phyloP scores from a whole-genome alignment of 2,888 invertebrate genomes.

The Phortica okadai region DNA sequence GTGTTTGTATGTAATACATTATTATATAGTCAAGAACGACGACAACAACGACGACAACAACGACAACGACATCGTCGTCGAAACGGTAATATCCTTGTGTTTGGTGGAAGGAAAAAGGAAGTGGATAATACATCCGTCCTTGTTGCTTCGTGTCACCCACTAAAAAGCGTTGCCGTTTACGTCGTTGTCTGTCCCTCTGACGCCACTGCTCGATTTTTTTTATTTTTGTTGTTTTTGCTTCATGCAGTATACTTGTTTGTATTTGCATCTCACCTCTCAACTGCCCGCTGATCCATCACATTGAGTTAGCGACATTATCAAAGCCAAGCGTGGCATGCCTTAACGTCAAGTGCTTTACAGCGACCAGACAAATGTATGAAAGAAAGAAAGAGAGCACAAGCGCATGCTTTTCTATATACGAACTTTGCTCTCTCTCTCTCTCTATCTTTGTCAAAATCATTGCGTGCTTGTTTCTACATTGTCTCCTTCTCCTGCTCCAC shows the following conservation, averaged over 20 bases:
- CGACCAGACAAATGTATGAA: slow-evolving; percentile 6
- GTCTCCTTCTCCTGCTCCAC: neutral
- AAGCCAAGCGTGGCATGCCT: slow-evolving; percentile 10
- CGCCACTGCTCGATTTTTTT: neutral
- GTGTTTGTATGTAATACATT: slow-evolving; percentile 21
- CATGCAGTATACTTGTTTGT: neutral
- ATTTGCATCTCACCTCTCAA: neutral
- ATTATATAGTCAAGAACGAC: slow-evolving; percentile 10
- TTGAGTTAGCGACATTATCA: neutral
- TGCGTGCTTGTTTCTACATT: neutral
- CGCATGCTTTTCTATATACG: neutral
- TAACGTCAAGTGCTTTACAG: slow-evolving; percentile 18
- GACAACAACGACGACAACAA: neutral
- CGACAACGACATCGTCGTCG: slow-evolving; percentile 48
- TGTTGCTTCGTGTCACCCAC: slow-evolving; percentile 77
- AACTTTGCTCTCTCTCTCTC: neutral
- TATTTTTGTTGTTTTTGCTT: neutral
- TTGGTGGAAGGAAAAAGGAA: slow-evolving; percentile 78
- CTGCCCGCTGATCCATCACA: neutral
- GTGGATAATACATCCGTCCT: slow-evolving; percentile 78
- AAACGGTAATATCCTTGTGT: slow-evolving; percentile 78
- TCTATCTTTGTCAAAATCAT: neutral
- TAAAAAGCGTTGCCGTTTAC: slow-evolving; percentile 59
- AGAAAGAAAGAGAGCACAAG: neutral
- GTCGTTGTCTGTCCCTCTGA: slow-evolving; percentile 43